Base-by-base conservation (phyloP, 1,140 invertebrate genomes). In the Drosophila kurseongensis region DNA sequence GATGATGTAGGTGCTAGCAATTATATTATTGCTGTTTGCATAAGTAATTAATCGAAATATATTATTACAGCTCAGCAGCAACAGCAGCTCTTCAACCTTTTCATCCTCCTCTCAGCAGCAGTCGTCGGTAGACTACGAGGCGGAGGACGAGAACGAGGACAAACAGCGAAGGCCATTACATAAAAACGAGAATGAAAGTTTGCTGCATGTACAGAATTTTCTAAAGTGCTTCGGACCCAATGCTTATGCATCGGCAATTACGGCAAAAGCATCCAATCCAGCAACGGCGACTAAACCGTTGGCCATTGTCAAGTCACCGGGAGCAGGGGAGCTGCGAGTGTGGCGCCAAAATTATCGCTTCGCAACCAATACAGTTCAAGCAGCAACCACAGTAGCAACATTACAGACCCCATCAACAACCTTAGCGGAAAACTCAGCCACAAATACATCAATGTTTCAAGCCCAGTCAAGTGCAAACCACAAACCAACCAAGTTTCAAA, bases 201-300 rank as follows among this genome's bases (percentile, higher is more conserved):
- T 92, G 38, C 52, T 89, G 45, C 81, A 92, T 59, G 90, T 92
- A 5, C 91, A 92, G 55, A 91, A 91, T 68, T 92, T 92, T 76
- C 72, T 92, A 0, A 91, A 92, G 73, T 91, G 81, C 63, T 92
- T 92, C 42, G 88, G 85, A 35, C 72, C 75, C 42, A 90, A 69
- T 55, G 68, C 78, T n/a, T 75, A 54, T 44, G 57, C 68, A 42
- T 40, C 51, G 40, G 71, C 29, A 32, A 7, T 32, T 8, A 32
- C 8, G 29, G 29, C 45, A 7, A 54, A 72, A 47, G 35, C 61
- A 41, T 10, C 52, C 1, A 51, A 16, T 40, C 8, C 62, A 45
- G 27, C 47, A n/a, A 12, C 45, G 7, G 41, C 69, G 47, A 14
- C 36, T 27, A 44, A 50, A 8, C 32, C 36, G 2, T 29, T 42